Evolutionary conservation across 2,113 vertebrate genomes (phyloP), one percentile per base, ranked within the genome.

Genomic region (Tragelaphus strepsiceros): DNA sequence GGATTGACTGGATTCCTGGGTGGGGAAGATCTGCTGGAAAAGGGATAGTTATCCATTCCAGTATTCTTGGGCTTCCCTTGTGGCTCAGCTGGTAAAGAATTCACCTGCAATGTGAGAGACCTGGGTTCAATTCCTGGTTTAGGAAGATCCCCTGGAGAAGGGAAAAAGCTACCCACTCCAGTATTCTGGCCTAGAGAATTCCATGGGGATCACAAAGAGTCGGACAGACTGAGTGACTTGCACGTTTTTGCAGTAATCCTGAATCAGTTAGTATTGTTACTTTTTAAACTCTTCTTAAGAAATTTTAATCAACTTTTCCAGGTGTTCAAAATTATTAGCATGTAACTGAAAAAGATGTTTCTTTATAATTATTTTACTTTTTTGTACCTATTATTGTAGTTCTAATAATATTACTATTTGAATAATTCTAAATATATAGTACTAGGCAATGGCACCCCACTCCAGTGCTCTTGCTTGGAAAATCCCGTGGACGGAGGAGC

Each of bases 151-250:
- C 67, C 10, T 39, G 21, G 35, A 74, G 35, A 74, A 74, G 21
- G 10, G 35, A 74, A 39, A 39, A 39, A 21, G 5, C 10, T 39
- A 39, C 10, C 5, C 10, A 74, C 35, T 74, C 35, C 67, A 74
- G 67, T 39, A 39, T 22, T 71, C 21, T 39, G 67, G 67, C 67
- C 35, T 39, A 22, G 67, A 74, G n/a, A 74, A 39, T 74, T 74
- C 21, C 67, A 39, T 12, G 21, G 67, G 10, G 10, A 19, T 39
- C 19, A 39, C 67, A 74, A 74, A 39, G 19, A 13, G 67, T 74
- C 1, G 0, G 1, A 74, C 10, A 39, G 67, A 74, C 67, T 24
- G 67, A 74, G n/a, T 0, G 0, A 74, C 19, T 71, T 71, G 12
- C n/a, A 5, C 2, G 2, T n/a, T 4, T n/a, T 8, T 30, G n/a